phyloP scores from a whole-genome alignment of 2,113 vertebrate genomes.

The Spilogale gracilis region DNA sequence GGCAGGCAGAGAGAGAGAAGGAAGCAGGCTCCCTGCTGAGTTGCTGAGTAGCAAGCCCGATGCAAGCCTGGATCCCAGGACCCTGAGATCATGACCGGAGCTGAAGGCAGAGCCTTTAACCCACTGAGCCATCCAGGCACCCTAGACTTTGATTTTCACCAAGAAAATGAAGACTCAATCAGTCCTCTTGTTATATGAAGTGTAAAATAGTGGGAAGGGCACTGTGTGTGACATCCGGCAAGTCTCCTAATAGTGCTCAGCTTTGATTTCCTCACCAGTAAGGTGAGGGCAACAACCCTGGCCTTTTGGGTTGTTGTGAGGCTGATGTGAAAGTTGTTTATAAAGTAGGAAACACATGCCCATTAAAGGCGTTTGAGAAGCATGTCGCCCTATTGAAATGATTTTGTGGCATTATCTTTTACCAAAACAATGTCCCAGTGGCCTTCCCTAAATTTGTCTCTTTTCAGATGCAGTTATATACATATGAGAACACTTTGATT shows the following conservation, averaged over 20 bases:
- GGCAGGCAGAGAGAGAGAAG: no score
- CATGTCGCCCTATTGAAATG: neutral
- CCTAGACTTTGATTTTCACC: neutral
- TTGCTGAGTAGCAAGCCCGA: no score
- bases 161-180: neutral
- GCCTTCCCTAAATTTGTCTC: neutral
- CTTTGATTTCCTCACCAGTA: neutral
- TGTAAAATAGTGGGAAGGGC: neutral
- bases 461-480: slow-evolving; percentile 89
- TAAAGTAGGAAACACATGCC: neutral
- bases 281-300: neutral
- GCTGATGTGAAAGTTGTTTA: neutral
- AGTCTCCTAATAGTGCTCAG: neutral
- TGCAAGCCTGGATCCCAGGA: no score
- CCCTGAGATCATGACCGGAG: no score
- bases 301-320: neutral
- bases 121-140: no score
- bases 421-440: neutral
- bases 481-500: slow-evolving; percentile 87
- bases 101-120: no score
- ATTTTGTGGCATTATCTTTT: neutral
- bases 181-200: neutral
- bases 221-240: neutral
- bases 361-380: neutral
- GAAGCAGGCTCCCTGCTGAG: no score